Evolutionary conservation across 2,888 invertebrate species (phyloP), one percentile per base, ranked within the genome.

Genomic region (Oxytorus armatus): DNA sequence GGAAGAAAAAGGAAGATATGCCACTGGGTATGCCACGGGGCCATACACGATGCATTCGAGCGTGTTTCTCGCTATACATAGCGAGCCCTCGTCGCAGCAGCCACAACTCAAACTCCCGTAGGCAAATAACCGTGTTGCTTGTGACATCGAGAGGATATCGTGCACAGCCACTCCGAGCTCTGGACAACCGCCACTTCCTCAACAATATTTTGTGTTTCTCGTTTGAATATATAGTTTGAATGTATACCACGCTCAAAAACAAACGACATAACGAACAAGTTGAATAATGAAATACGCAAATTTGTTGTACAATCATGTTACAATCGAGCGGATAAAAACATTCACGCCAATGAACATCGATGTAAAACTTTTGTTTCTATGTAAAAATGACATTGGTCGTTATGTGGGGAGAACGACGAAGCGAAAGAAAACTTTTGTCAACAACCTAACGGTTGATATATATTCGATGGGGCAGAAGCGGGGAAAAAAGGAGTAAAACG

Each of bases 81-180:
- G n/a, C n/a, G n/a, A n/a, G n/a, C 51, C 7, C n/a, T 51, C 16
- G 29, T 25, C 21, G 65, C 16, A 23, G 23, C 29, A 55, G 47
- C 55, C 55, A 63, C 74, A 66, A 66, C 47, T 55, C 55, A 36
- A 74, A 74, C 57, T n/a, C 11, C 55, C 23, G 33, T 33, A 7
- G n/a, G 55, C 44, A 55, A 55, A 51, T 51, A 44, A 44, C 44
- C 5, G 44, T 39, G 3, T 1, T 39, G 3, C 39, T 1, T 39
- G 3, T 10, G 8, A 39, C 1, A 3, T 39, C 8, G 8, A 39
- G 39, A 39, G 11, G 25, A 10, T n/a, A 18, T 18, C 4, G 18
- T 39, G 61, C 7, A 23, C n/a, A n/a, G n/a, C n/a, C n/a, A n/a
- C n/a, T n/a, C n/a, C n/a, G n/a, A n/a, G n/a, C n/a, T n/a, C n/a